Conservation (phyloP, 2,888 invertebrate genomes). For the Hypomecis punctinalis region DNA sequence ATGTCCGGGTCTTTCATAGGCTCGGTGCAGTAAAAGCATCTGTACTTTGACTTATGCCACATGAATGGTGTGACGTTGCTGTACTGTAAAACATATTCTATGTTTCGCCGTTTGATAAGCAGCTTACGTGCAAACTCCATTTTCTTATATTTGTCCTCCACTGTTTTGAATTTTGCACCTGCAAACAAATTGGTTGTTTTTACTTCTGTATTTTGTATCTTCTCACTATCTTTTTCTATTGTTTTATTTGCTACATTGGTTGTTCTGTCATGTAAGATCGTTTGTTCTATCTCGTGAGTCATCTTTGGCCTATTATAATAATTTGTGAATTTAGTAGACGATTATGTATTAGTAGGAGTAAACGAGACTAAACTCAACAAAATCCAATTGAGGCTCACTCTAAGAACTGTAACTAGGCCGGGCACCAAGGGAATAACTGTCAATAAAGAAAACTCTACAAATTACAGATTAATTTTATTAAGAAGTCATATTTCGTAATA, state of each 20-base stretch:
- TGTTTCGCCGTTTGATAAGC: slow-evolving; percentile 70
- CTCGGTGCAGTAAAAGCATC: slow-evolving; percentile 76
- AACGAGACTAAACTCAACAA: no score
- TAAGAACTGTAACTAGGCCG: no score
- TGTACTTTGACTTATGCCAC: slow-evolving; percentile 76
- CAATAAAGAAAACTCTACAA: no score
- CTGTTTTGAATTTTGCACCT: slow-evolving; percentile 69
- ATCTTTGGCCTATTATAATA: no score
- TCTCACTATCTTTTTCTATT: slow-evolving; percentile 1
- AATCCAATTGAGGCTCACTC: no score
- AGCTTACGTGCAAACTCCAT: slow-evolving; percentile 70
- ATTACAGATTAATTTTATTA: no score
- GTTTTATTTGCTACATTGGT: not conserved
- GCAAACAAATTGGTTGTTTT: slow-evolving; percentile 70
- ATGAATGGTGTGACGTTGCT: slow-evolving; percentile 76
- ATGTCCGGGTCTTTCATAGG: slow-evolving; percentile 68
- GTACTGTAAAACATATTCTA: slow-evolving; percentile 77
- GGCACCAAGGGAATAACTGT: no score
- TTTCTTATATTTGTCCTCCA: slow-evolving; percentile 78
- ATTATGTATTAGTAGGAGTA: no score
- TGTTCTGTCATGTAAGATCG: not conserved
- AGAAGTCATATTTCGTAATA: no score
- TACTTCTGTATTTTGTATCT: slow-evolving; percentile 30
- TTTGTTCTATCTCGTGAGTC: not conserved
- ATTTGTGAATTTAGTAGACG: no score